A percentile compares a stretch with the other conserved stretches of the same genome.
These are phyloP conservation scores for Ailuropoda melanoleuca DNA, from an alignment of 2,113 vertebrate genomes.

Conservation along the genomic window DNA sequence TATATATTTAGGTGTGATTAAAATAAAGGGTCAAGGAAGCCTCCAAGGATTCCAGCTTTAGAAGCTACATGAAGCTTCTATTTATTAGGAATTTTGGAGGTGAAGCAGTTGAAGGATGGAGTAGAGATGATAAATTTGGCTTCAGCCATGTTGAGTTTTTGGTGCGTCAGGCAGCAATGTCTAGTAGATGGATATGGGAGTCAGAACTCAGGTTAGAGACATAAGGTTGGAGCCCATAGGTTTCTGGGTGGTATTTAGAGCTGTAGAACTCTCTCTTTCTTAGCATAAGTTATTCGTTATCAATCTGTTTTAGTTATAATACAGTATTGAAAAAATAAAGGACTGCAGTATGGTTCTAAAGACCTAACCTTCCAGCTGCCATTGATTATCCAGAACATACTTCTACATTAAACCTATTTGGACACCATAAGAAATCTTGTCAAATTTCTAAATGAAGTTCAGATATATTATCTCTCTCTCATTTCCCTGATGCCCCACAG, in stretches of 20 bases:
- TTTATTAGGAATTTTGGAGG: background rate
- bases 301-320: background rate
- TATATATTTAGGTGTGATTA: background rate
- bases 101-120: background rate
- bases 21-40: background rate
- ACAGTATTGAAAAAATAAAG: background rate
- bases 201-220: background rate
- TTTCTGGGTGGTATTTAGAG: background rate
- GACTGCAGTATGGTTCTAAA: background rate
- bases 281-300: background rate
- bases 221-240: background rate
- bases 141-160: background rate
- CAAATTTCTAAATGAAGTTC: constrained; percentile 39
- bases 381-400: background rate
- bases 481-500: constrained; percentile 46
- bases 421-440: background rate
- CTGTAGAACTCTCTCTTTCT: background rate
- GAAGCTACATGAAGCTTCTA: background rate
- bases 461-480: constrained; percentile 47
- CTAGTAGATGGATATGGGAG: background rate
- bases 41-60: background rate
- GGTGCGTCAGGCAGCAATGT: background rate
- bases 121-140: background rate
- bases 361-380: background rate
- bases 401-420: background rate